These are phyloP conservation scores for Lagorchestes hirsutus DNA, from an alignment of 2,797 vertebrate species.

Conservation along the genomic window DNA sequence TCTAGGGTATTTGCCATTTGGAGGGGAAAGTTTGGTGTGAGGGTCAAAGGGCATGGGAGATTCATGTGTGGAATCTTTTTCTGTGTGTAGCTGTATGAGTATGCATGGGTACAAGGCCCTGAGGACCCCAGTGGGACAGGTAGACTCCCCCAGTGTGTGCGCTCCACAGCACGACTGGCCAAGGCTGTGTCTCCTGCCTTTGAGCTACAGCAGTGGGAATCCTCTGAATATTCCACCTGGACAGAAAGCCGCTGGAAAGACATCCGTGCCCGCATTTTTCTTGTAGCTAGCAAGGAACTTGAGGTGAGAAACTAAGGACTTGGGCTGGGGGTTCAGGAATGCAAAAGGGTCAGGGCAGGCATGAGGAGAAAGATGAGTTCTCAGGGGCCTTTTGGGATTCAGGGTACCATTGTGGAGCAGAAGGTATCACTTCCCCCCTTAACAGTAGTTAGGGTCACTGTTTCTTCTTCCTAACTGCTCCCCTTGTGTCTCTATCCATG, in stretches of 20 bases:
- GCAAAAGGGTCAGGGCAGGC: neutral
- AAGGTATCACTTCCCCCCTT: neutral
- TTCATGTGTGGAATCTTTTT: constrained; percentile 4
- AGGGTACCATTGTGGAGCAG: neutral
- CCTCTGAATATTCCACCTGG: constrained; percentile 94
- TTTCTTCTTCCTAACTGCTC: neutral
- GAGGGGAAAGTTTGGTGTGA: neutral
- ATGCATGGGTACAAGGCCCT: constrained; percentile 92
- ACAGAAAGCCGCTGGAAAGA: constrained; percentile 96
- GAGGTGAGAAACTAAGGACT: constrained; percentile 88
- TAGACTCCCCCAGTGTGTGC: constrained; percentile 87
- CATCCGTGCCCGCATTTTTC: constrained; percentile 93
- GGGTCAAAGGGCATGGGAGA: neutral
- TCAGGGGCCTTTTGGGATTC: neutral
- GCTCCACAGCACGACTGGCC: constrained; percentile 85
- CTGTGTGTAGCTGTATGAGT: constrained; percentile 86
- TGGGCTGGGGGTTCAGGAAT: neutral
- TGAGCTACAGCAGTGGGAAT: constrained; percentile 89
- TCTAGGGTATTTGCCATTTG: neutral
- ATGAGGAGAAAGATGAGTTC: neutral
- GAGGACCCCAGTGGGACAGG: constrained; percentile 85
- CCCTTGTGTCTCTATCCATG: neutral
- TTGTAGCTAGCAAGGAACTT: constrained; percentile 93
- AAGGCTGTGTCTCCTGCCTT: constrained; percentile 94
- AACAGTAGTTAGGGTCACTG: neutral